Evolutionary conservation across 2,113 vertebrate genomes (phyloP).

Genomic region (Illadopsis cleaveri): DNA sequence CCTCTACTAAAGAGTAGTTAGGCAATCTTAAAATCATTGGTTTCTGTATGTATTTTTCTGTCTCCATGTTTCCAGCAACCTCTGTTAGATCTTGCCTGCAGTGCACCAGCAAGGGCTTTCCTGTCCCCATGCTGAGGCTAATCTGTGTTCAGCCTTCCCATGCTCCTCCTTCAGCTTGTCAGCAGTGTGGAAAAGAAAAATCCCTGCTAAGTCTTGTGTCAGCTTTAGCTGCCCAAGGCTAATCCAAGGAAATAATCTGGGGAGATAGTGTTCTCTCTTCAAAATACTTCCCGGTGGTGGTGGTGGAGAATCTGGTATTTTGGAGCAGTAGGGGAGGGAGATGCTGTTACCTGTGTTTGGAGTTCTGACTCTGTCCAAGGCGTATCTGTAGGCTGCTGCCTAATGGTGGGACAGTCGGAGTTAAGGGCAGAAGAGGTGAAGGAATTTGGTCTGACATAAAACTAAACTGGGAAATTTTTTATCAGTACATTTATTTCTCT

Average conservation of each 20-base stretch:
- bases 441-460: background rate
- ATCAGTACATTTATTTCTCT: background rate
- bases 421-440: background rate
- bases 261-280: background rate
- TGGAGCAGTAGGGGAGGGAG: background rate
- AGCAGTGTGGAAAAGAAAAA: background rate
- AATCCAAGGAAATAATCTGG: background rate
- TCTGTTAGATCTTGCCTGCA: background rate
- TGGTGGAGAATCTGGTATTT: background rate
- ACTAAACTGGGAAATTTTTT: background rate
- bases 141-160: background rate
- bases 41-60: background rate
- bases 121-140: accelerated
- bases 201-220: background rate
- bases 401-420: background rate
- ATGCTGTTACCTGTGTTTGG: background rate
- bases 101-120: background rate
- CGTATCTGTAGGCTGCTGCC: background rate
- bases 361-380: background rate
- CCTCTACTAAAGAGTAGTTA: background rate
- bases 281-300: background rate
- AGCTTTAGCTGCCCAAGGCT: background rate
- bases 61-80: background rate
- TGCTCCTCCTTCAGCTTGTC: background rate
- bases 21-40: background rate